phyloP scores from a whole-genome alignment of 2,797 vertebrate genomes.

The Coregonus suidteri region DNA sequence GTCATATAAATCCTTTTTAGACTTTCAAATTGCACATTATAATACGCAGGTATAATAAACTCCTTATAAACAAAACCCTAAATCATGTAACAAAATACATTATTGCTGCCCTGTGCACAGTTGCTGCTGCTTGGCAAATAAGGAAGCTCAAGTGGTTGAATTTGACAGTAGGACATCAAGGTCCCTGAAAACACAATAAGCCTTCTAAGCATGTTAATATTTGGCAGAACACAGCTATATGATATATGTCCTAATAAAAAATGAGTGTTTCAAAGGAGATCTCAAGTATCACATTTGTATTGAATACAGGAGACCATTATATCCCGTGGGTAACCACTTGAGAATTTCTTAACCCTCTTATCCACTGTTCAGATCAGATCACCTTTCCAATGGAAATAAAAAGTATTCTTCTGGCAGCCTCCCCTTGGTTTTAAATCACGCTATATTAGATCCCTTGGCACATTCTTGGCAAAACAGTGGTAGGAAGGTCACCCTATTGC shows the following conservation, averaged over 20 bases:
- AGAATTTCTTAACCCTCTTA: slow-evolving; percentile 62
- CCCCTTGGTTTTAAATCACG: slow-evolving; percentile 1
- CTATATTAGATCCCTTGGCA: slow-evolving; percentile 6
- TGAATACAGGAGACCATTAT: slow-evolving; percentile 67
- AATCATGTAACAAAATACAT: background rate
- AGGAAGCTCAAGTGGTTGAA: slow-evolving; percentile 43
- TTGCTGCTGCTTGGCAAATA: slow-evolving; percentile 64
- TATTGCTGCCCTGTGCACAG: slow-evolving; percentile 47
- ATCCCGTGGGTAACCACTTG: slow-evolving; percentile 63
- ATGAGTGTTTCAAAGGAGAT: slow-evolving; percentile 57
- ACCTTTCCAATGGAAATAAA: slow-evolving; percentile 41
- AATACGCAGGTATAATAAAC: background rate
- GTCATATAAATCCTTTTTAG: background rate
- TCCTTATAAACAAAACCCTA: background rate
- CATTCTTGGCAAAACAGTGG: slow-evolving; percentile 11
- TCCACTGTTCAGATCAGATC: slow-evolving; percentile 47
- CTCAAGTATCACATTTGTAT: slow-evolving; percentile 59
- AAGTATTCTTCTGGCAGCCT: slow-evolving; percentile 19
- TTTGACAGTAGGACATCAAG: slow-evolving; percentile 62
- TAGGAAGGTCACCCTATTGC: background rate
- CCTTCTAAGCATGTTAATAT: slow-evolving; percentile 63
- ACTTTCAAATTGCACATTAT: background rate
- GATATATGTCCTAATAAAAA: slow-evolving; percentile 74
- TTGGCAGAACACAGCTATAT: slow-evolving; percentile 66
- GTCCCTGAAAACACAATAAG: slow-evolving; percentile 73